A percentile compares a stretch with the other conserved stretches of the same genome.
Conservation (phyloP, 2,888 invertebrate genomes). For the Steromphala cineraria region DNA sequence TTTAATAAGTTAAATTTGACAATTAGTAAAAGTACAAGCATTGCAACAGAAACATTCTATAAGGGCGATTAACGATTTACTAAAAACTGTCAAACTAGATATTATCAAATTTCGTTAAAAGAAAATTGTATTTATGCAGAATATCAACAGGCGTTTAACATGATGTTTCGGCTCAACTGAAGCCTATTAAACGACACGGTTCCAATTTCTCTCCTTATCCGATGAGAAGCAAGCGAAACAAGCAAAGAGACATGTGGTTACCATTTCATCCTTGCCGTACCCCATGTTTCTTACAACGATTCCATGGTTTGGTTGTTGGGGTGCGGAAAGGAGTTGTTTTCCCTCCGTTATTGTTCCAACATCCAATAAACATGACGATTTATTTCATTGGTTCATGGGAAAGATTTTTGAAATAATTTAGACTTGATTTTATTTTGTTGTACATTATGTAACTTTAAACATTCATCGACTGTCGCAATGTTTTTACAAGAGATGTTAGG, state of each 20-base stretch:
- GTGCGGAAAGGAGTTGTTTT: conserved; percentile 2
- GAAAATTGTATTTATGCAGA: no score
- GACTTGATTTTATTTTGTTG: conserved; percentile 5
- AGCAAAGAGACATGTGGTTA: neutral
- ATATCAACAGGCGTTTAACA: neutral
- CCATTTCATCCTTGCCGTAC: neutral
- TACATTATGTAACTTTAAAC: neutral
- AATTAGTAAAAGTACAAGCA: no score
- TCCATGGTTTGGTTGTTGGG: neutral
- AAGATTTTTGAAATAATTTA: neutral
- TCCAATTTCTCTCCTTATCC: neutral
- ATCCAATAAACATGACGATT: neutral
- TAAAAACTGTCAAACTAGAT: no score
- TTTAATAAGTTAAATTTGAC: no score
- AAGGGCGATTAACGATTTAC: no score
- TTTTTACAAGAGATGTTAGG: neutral
- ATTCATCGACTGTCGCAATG: neutral
- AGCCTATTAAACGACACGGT: neutral
- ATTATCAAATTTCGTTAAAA: no score
- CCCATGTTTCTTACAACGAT: neutral
- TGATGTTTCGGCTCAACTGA: neutral
- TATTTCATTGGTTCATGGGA: conserved; percentile 6
- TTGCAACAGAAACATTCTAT: no score
- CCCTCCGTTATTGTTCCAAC: neutral
- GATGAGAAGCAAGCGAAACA: neutral